Evolutionary conservation across 1,140 invertebrate species (phyloP), one percentile per base, ranked within the genome.

Genomic region (Drosophila parabipectinata): DNA sequence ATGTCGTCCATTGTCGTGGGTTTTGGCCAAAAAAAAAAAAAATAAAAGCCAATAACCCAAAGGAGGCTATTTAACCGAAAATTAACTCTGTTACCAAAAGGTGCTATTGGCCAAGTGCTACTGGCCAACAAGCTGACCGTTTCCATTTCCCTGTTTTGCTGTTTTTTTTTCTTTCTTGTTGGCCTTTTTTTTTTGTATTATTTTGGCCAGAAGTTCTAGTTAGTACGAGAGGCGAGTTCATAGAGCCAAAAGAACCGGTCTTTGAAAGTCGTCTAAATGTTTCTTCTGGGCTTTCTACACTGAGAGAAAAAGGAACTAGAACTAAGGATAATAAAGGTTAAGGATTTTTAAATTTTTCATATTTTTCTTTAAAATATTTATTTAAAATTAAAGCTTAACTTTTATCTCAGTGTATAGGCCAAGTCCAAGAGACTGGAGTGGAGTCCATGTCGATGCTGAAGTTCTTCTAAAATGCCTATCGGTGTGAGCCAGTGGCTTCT

Each of bases 191-290:
- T 15, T 15, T 15, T n/a, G n/a, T n/a, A 15, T 15, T 78, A 54
- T 62, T 62, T 77, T 58, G 73, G 73, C 56, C 67, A 58, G 67
- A 76, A 77, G 76, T 78, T 79, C 77, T 79, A 80, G 77, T 76
- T 79, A 72, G 61, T 75, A 68, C 57, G 50, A 53, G 48, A 18
- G 18, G 64, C 64, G 60, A 66, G 62, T 79, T 74, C 57, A 50
- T 73, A 78, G 60, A 57, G 63, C 71, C 76, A 39, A 69, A 71
- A 79, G 56, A 80, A 80, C 77, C 77, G 77, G 77, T 80, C 76
- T 79, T 77, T 44, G 61, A 79, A 78, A 80, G 77, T 79, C 63
- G 71, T 80, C 76, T 80, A 79, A 79, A 78, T 75, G 60, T 55
- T 79, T 75, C 58, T 76, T 60, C 51, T 54, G 28, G 37, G 32